Conservation (phyloP, 2,113 vertebrate species). For the Tetrao urogallus region DNA sequence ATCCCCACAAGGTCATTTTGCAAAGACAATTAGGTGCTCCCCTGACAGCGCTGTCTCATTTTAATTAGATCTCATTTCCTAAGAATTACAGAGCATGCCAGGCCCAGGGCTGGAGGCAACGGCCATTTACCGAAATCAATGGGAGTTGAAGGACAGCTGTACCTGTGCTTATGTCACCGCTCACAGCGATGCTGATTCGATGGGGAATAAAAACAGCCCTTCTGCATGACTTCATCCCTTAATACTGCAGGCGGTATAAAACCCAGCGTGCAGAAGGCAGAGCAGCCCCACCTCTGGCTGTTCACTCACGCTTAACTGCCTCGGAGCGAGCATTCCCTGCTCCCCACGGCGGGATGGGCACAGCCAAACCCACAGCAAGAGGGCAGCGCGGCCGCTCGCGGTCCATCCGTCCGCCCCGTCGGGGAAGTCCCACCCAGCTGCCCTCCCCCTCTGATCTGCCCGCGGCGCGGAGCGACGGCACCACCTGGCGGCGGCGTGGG, state of each 20-base stretch:
- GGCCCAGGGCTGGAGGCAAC: slow-evolving; percentile 25
- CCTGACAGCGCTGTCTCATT: slow-evolving; percentile 27
- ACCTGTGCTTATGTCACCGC: background rate
- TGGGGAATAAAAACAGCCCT: background rate
- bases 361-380: background rate
- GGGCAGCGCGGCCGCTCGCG: fast-evolving
- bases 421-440: too few relatives aligned
- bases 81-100: slow-evolving; percentile 34
- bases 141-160: background rate
- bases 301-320: background rate
- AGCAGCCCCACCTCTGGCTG: background rate
- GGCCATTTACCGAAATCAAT: background rate
- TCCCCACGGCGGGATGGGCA: background rate
- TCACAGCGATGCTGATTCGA: background rate
- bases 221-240: background rate
- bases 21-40: slow-evolving; percentile 70
- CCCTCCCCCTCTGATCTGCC: background rate
- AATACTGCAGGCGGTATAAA: background rate
- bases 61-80: slow-evolving; percentile 67
- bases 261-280: fast-evolving
- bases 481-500: slow-evolving; percentile 10
- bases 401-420: background rate
- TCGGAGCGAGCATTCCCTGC: fast-evolving
- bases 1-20: slow-evolving; percentile 53
- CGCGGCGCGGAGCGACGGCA: background rate